Evolutionary conservation across 2,797 vertebrate genomes (phyloP), one percentile per base, ranked within the genome.

Genomic region (Chaetophractus vellerosus): DNA sequence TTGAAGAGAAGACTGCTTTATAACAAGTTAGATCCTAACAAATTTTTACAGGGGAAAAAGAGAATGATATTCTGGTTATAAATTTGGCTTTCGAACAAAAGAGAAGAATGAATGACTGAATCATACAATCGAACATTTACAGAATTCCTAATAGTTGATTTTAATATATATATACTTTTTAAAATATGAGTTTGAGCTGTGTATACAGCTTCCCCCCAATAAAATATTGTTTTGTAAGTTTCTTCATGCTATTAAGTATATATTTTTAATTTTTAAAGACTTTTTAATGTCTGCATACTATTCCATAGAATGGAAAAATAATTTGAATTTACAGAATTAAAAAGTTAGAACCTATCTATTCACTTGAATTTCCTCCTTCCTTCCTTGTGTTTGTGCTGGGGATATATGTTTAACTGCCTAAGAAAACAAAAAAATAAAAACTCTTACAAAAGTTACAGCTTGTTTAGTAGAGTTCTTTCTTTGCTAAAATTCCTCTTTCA

Each of bases 41-140:
- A 59, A 45, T 19, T 72, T 50, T 52, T 82, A 71, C 15, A 57
- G 90, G 36, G 63, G 23, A 78, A 78, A 93, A 93, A 63, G 26
- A 31, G 33, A 86, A 79, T 2, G 9, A 88, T 50, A 10, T 33
- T 84, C 57, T 83, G 10, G 4, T 57, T 91, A 84, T n/a, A 94
- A 74, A 41, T 72, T 93, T 91, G n/a, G 9, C 72, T 92, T 92
- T 74, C 74, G 89, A 89, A 95, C 63, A 55, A 92, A 95, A 79
- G 7, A 81, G 24, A 72, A 61, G 82, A 84, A 0, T 28, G 26
- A 84, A 81, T 72, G 23, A 80, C 33, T 90, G 26, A 66, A 79
- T 76, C 69, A 81, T 52, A 38, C 23, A 76, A 93, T 33, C 5
- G 68, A 79, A 91, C 24, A 71, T 18, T 61, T 55, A 64, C 1